Base-by-base conservation (phyloP, 2,797 vertebrate species). In the Sebastes taczanowskii region DNA sequence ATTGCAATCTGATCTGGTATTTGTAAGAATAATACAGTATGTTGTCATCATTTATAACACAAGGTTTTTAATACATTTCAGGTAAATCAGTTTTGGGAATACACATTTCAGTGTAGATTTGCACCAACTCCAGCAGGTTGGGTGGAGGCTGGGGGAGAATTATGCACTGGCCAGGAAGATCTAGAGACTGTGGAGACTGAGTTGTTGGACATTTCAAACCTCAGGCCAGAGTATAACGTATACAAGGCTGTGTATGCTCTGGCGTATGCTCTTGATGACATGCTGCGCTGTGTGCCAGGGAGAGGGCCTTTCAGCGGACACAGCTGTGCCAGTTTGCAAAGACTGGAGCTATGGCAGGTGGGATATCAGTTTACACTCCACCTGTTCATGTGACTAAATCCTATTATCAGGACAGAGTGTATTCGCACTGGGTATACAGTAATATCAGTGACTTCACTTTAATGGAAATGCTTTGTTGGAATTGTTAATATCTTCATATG, bases 261-360 rank as follows among this genome's bases (percentile, higher is more conserved):
- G 52, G 93, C 92, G 0, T 71, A 94, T 49, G 92, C 92, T 1
- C 81, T 95, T 7, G 73, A 95, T 73, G 76, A 90, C 7, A 67
- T 94, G 49, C 61, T 91, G 64, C 69, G 27, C 2, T 94, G 94
- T 78, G 83, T 85, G 34, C 82, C 90, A 2, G 92, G 88, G 0
- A 88, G 63, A 73, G 92, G 93, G 22, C 93, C 93, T 56, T 93
- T 23, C 23, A 23, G 23, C 2, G 23, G 23, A 23, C 23, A 23
- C 23, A 23, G 23, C 23, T 23, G 23, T 94, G 92, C 79, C 1
- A 86, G 13, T 72, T 74, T 92, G 66, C 66, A 84, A 4, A 81
- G 20, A 22, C 27, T 94, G 42, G 89, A 94, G 65, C 90, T 92
- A 34, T 95, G 95, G 95, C 94, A 95, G 94, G 95, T 95, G 25